A percentile compares a stretch with the other conserved stretches of the same genome.
Evolutionary conservation across 2,888 invertebrate genomes (phyloP).

Genomic region (Coelinius sp.): DNA sequence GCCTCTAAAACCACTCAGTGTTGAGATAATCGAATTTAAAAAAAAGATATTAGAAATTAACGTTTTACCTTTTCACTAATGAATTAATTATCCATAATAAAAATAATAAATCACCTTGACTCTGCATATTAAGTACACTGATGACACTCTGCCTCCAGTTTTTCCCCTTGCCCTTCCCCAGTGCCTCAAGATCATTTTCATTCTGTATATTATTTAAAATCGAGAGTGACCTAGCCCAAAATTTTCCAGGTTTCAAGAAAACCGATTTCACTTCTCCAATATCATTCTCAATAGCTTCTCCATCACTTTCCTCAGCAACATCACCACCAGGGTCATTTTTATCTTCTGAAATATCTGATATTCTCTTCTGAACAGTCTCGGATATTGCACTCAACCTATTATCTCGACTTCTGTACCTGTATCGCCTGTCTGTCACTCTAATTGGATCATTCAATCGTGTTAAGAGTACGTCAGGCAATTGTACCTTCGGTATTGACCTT

Average conservation of each 20-base stretch:
- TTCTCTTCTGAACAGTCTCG: conserved; percentile 29
- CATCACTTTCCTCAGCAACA: not conserved
- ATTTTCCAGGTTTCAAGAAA: conserved; percentile 77
- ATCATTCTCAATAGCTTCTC: not conserved
- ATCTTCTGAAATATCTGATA: too few relatives aligned
- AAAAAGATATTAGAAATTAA: too few relatives aligned
- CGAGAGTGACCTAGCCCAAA: conserved; percentile 79
- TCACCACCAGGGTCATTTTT: too few relatives aligned
- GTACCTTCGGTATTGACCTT: not conserved
- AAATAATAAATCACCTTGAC: conserved; percentile 65
- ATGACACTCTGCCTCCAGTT: conserved; percentile 75
- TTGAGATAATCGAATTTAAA: too few relatives aligned
- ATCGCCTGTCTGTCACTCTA: conserved; percentile 51
- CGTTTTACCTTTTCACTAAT: conserved; percentile 11
- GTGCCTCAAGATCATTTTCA: conserved; percentile 70
- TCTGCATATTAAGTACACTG: conserved; percentile 73
- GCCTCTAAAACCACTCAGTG: too few relatives aligned
- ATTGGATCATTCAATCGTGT: conserved; percentile 53
- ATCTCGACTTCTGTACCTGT: conserved; percentile 47
- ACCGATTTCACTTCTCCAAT: conserved; percentile 52
- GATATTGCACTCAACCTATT: conserved; percentile 39
- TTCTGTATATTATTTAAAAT: conserved; percentile 73
- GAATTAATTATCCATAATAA: conserved; percentile 50
- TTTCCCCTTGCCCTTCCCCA: conserved; percentile 71
- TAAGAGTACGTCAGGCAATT: conserved; percentile 46